phyloP scores from a whole-genome alignment of 2,797 vertebrate genomes.

The Lepus townsendii region DNA sequence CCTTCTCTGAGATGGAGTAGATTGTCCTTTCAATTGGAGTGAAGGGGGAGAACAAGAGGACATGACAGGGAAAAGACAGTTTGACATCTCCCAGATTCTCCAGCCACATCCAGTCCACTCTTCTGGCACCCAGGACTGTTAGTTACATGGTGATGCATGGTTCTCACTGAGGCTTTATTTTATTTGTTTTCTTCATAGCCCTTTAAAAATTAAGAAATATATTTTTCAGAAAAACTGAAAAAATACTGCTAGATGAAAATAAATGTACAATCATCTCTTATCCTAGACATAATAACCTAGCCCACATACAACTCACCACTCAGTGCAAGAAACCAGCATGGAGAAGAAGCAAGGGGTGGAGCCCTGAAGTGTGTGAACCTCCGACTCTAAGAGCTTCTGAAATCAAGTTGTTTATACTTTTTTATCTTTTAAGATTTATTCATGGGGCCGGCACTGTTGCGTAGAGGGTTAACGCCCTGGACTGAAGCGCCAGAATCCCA shows the following conservation, averaged over 20 bases:
- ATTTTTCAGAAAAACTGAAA: background rate
- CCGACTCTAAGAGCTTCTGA: background rate
- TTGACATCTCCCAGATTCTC: background rate
- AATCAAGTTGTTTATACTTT: background rate
- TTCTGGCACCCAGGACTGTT: background rate
- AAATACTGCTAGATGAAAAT: slow-evolving; percentile 13
- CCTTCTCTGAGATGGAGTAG: background rate
- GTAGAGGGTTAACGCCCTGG: no score
- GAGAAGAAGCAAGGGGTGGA: background rate
- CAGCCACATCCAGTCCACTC: background rate
- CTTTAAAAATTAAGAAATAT: background rate
- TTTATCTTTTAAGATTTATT: no score
- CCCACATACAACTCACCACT: background rate
- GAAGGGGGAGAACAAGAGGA: slow-evolving; percentile 27
- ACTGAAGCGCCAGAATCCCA: no score
- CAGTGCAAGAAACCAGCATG: background rate
- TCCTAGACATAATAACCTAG: slow-evolving; percentile 26
- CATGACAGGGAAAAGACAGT: background rate
- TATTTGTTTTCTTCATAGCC: slow-evolving; percentile 47
- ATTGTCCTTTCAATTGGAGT: background rate
- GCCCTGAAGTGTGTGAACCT: background rate
- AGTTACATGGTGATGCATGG: background rate
- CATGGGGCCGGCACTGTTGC: no score
- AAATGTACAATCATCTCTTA: slow-evolving; percentile 17
- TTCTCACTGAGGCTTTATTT: slow-evolving; percentile 2